phyloP scores from a whole-genome alignment of 2,797 vertebrate genomes.

The Rhincodon typus region DNA sequence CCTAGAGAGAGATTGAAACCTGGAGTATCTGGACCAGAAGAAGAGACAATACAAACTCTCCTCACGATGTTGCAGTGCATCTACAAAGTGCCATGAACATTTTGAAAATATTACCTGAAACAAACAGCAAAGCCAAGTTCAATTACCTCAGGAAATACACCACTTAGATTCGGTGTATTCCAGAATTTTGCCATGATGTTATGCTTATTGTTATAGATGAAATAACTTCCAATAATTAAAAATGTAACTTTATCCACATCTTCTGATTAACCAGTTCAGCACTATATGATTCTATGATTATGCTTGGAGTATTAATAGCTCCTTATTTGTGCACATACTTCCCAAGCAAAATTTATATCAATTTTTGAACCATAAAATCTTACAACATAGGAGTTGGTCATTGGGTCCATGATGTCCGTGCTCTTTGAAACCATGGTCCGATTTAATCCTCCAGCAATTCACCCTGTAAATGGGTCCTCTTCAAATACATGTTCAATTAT shows the following conservation, averaged over 20 bases:
- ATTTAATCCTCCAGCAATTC: no score
- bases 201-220: not conserved
- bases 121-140: not conserved
- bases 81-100: not conserved
- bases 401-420: not conserved
- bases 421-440: not conserved
- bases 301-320: not conserved
- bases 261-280: not conserved
- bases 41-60: no score
- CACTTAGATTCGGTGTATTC: not conserved
- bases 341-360: not conserved
- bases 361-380: not conserved
- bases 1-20: no score
- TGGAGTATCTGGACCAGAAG: no score
- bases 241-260: not conserved
- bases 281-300: not conserved
- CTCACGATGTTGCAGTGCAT: no score
- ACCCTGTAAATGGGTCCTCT: not conserved
- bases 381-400: not conserved
- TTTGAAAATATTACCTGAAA: not conserved
- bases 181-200: not conserved
- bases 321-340: not conserved
- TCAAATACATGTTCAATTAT: not conserved
- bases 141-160: not conserved
- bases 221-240: not conserved